Evolutionary conservation across 2,113 vertebrate species (phyloP).

Genomic region (Eidolon helvum): DNA sequence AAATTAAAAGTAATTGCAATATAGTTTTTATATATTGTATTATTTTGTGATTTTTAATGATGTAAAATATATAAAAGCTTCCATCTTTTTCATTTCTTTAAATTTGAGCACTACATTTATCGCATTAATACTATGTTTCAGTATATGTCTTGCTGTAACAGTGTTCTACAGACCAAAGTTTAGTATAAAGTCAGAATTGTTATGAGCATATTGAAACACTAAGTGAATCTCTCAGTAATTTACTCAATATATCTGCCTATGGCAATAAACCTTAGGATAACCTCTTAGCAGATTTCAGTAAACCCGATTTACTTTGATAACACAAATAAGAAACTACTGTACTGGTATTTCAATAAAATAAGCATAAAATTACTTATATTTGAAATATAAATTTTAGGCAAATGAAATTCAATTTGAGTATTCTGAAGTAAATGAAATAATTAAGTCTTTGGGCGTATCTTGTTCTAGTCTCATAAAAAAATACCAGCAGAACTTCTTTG

Average conservation of each 20-base stretch:
- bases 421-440: slow-evolving; percentile 19
- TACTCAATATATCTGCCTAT: background rate
- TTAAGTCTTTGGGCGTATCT: background rate
- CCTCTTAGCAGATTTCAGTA: background rate
- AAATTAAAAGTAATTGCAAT: background rate
- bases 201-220: background rate
- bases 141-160: background rate
- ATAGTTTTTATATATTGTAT: background rate
- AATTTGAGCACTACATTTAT: background rate
- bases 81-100: background rate
- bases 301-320: background rate
- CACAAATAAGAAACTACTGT: background rate
- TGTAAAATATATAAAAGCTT: background rate
- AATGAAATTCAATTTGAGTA: slow-evolving; percentile 5
- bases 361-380: slow-evolving; percentile 16
- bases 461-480: background rate
- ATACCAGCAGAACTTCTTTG: background rate
- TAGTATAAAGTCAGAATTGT: background rate
- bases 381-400: background rate
- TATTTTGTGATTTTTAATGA: background rate
- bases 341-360: background rate
- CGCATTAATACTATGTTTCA: background rate
- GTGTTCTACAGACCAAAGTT: background rate
- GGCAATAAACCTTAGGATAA: background rate
- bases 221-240: background rate